These are phyloP conservation scores for Myotis planiceps DNA, from an alignment of 2,797 vertebrate species.

Conservation along the genomic window DNA sequence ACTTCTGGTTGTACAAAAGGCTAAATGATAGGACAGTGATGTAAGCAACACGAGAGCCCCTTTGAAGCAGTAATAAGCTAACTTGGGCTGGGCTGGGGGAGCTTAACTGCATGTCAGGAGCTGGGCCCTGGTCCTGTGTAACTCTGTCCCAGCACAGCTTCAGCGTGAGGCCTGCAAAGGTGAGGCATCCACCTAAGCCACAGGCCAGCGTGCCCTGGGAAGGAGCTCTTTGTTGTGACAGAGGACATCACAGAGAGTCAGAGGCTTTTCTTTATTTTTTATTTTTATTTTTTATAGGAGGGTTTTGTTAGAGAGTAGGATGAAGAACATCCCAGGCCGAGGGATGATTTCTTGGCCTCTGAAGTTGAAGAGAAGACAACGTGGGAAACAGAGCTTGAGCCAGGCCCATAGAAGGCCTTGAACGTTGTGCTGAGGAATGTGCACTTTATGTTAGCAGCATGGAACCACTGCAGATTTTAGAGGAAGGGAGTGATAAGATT, in stretches of 20 bases:
- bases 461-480: neutral
- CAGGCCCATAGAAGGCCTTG: neutral
- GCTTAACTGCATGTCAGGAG: neutral
- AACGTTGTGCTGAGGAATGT: neutral
- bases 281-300: neutral
- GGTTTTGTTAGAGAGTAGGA: slow-evolving; percentile 20
- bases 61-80: neutral
- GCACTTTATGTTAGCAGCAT: neutral
- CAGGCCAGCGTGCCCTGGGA: neutral
- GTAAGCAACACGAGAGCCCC: neutral
- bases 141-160: neutral
- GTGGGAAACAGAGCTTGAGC: neutral
- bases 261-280: neutral
- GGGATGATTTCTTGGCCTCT: neutral
- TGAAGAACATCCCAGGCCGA: neutral
- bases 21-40: neutral
- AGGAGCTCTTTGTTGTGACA: neutral
- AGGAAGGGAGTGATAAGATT: neutral
- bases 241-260: neutral
- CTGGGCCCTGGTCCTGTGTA: neutral
- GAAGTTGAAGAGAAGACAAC: slow-evolving; percentile 8
- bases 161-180: neutral
- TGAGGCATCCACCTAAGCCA: neutral
- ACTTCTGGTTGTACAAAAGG: neutral
- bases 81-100: neutral